Conservation (phyloP, 2,888 invertebrate species). For the Tolmerus cingulatus region DNA sequence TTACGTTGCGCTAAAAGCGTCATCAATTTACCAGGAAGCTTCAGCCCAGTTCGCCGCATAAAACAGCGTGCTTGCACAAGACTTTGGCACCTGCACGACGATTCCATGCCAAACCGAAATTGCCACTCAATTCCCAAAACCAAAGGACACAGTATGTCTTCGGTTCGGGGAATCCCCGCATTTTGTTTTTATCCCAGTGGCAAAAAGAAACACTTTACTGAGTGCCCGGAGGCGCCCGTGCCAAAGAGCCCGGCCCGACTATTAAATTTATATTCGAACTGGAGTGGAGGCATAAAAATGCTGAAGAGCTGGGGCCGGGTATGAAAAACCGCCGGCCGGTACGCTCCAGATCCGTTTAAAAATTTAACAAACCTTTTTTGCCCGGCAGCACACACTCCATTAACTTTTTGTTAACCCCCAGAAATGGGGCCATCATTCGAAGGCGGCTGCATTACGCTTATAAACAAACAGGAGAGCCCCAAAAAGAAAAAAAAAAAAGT, state of each 20-base stretch:
- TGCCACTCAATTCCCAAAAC: not conserved
- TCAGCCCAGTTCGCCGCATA: not conserved
- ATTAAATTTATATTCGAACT: not conserved
- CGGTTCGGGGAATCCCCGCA: not conserved
- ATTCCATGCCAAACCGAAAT: not conserved
- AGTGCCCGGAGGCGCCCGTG: not conserved
- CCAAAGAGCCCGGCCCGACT: not conserved
- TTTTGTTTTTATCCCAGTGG: not conserved
- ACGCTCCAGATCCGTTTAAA: not conserved
- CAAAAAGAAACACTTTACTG: not conserved
- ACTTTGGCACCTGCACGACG: not conserved
- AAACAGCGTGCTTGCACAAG: not conserved
- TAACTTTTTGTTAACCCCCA: not conserved
- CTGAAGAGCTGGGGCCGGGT: not conserved
- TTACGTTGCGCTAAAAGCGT: not conserved
- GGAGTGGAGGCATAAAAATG: not conserved
- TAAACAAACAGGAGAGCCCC: not conserved
- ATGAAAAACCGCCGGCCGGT: not conserved
- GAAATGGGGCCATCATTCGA: not conserved
- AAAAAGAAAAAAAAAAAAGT: not conserved
- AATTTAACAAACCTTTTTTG: not conserved
- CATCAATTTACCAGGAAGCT: not conserved
- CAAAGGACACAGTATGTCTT: not conserved
- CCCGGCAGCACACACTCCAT: not conserved
- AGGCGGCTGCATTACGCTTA: not conserved